Conservation (phyloP, 2,888 invertebrate species). For the Salpingus planirostris region DNA sequence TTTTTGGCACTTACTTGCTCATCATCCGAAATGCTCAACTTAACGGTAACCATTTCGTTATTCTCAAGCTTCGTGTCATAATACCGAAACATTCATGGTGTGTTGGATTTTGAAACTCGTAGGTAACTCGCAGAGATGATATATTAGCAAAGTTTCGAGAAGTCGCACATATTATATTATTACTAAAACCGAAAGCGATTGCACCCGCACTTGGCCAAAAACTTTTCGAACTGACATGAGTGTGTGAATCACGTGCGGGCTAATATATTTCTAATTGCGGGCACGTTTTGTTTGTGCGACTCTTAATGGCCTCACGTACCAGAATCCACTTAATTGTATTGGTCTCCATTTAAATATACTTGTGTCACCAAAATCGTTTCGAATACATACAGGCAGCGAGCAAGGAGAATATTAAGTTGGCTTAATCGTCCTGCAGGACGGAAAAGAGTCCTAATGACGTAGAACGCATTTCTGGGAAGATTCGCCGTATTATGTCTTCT, state of each 20-base stretch:
- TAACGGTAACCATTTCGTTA: constrained; percentile 22
- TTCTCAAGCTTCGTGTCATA: too few species aligned
- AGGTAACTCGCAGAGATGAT: too few species aligned
- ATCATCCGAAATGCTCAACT: constrained; percentile 18
- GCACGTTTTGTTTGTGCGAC: constrained; percentile 23
- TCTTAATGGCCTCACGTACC: constrained; percentile 23
- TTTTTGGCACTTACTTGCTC: constrained; percentile 19
- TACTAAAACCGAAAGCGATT: too few species aligned
- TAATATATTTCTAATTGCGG: constrained; percentile 18
- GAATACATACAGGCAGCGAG: constrained; percentile 6
- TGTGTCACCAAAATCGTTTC: constrained; percentile 9
- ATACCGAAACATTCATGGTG: too few species aligned
- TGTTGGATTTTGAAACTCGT: too few species aligned
- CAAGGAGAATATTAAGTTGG: constrained; percentile 13
- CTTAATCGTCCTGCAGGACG: too few species aligned
- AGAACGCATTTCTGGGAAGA: too few species aligned
- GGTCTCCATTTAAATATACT: constrained; percentile 10
- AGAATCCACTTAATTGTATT: constrained; percentile 16
- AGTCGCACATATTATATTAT: too few species aligned
- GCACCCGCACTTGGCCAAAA: constrained; percentile 1
- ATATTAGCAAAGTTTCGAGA: too few species aligned
- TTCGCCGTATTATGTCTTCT: too few species aligned
- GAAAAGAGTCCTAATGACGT: too few species aligned
- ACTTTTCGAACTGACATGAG: constrained; percentile 3
- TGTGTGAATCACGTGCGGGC: constrained; percentile 12